Evolutionary conservation across 1,140 invertebrate species (phyloP).

Genomic region (Paraescarpia echinospica): DNA sequence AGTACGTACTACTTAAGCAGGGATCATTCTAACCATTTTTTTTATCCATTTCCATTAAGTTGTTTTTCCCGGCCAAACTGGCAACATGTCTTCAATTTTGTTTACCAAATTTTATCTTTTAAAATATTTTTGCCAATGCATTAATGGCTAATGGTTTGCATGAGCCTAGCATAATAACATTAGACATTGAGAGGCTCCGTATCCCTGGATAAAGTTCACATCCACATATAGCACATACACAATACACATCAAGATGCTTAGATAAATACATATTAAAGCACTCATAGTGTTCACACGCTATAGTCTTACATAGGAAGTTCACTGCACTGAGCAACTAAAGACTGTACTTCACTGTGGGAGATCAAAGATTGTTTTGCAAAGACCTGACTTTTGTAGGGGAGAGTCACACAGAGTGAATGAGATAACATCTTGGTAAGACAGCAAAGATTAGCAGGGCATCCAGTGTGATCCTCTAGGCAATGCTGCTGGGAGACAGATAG

Average conservation of each 20-base stretch:
- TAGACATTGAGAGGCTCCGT: too few species aligned
- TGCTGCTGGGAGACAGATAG: background rate
- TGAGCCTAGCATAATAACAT: too few species aligned
- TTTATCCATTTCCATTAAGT: too few species aligned
- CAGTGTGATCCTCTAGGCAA: background rate
- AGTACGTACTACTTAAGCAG: too few species aligned
- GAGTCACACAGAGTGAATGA: too few species aligned
- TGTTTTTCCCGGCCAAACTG: too few species aligned
- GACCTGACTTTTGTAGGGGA: background rate
- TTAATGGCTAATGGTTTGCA: too few species aligned
- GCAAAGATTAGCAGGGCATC: background rate
- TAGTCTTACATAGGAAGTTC: background rate
- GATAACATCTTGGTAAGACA: background rate
- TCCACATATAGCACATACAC: background rate
- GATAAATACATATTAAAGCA: background rate
- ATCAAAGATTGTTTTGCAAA: background rate
- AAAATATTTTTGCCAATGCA: too few species aligned
- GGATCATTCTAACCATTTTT: too few species aligned
- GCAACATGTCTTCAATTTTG: too few species aligned
- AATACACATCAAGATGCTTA: background rate
- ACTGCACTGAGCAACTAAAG: background rate
- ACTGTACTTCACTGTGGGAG: background rate
- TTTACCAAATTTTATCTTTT: too few species aligned
- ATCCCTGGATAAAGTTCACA: background rate
- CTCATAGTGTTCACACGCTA: background rate